A percentile compares a stretch with the other conserved stretches of the same genome.
phyloP scores from a whole-genome alignment of 2,888 invertebrate genomes.

The Apomyelois bistriatella region DNA sequence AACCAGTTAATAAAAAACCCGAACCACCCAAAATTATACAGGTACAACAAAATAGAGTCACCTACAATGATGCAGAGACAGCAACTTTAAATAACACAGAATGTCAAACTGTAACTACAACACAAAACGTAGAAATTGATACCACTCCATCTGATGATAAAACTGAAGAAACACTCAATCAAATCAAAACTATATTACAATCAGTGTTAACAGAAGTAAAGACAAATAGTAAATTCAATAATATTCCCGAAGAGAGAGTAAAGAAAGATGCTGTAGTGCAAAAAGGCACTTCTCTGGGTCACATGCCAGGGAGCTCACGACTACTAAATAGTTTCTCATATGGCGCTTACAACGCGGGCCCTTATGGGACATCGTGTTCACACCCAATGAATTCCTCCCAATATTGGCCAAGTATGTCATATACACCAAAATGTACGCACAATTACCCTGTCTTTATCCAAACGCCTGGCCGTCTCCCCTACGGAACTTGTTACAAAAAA shows the following conservation, averaged over 20 bases:
- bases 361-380: slow-evolving; percentile 43
- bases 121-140: slow-evolving; percentile 29
- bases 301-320: slow-evolving; percentile 42
- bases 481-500: slow-evolving; percentile 40
- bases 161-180: slow-evolving; percentile 55
- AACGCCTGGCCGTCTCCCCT: slow-evolving; percentile 38
- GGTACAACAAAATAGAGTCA: slow-evolving; percentile 13
- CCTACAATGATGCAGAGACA: slow-evolving; percentile 37
- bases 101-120: slow-evolving; percentile 40
- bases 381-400: slow-evolving; percentile 34
- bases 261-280: slow-evolving; percentile 58
- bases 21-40: slow-evolving; percentile 20
- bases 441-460: slow-evolving; percentile 57
- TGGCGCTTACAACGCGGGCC: slow-evolving; percentile 45
- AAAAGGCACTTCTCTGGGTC: slow-evolving; percentile 46
- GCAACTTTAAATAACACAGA: slow-evolving; percentile 33
- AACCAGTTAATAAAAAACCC: slow-evolving; percentile 14
- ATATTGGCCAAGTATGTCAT: slow-evolving; percentile 32
- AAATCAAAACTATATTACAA: slow-evolving; percentile 63
- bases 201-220: slow-evolving; percentile 62
- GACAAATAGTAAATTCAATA: slow-evolving; percentile 39
- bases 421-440: slow-evolving; percentile 41
- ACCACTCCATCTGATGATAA: slow-evolving; percentile 32
- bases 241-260: slow-evolving; percentile 25
- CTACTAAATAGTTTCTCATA: slow-evolving; percentile 52